Base-by-base conservation (phyloP, 2,797 vertebrate species). In the Echiichthys vipera region DNA sequence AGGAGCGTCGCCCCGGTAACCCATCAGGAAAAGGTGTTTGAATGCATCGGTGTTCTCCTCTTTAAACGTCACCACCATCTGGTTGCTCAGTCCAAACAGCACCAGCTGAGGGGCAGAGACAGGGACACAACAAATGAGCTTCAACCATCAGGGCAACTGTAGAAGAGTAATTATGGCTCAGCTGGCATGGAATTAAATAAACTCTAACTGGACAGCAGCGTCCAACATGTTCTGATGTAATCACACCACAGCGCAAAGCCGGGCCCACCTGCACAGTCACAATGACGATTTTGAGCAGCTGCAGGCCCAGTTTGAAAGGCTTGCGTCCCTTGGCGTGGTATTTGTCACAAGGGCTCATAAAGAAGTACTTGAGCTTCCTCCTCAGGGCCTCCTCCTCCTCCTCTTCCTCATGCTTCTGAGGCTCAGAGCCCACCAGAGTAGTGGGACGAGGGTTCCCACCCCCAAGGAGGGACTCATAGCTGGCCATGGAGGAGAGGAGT, bases 291-390 rank as follows among this genome's bases (percentile, higher is more conserved):
- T 98, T 98, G 11, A 97, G 93, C 59, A 98, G 87, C 81, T 98
- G 97, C 73, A 98, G 94, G 50, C 89, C 93, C 74, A 98, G 86
- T 65, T 98, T 98, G 77, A 95, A 97, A 0, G 97, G 97, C 27
- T 97, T 96, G 25, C 97, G 94, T 0, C 96, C 96, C 73, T 98
- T 97, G 34, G 97, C 97, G 9, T 97, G 94, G 77, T 95, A 98
- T 61, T 98, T 98, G 77, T 98, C 97, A 53, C 97, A 98, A 0
- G 97, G 96, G 50, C 96, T 98, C 97, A 98, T 98, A 80, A 97
- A 98, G 88, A 96, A 98, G 77, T 98, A 98, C 69, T 98, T 98
- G 51, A 98, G 95, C 34, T 96, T 95, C 63, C 96, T 93, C 8
- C 96, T 93, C 47, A 98, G 93, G n/a, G 93, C 95, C 43, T 96